A percentile compares a stretch with the other conserved stretches of the same genome.
phyloP scores from a whole-genome alignment of 1,140 invertebrate species.

The Sitophilus oryzae region DNA sequence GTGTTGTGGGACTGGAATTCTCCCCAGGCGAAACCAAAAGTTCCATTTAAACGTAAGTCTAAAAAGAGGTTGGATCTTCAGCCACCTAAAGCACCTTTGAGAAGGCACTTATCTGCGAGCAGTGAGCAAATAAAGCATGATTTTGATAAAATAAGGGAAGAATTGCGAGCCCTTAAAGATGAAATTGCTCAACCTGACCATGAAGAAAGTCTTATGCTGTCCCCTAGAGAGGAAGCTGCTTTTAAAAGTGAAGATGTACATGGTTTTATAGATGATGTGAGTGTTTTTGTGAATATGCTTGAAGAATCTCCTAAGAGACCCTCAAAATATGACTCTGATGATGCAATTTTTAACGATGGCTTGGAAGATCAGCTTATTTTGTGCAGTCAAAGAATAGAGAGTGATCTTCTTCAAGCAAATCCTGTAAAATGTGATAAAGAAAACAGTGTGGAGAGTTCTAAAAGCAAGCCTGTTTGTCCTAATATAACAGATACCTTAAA shows the following conservation, averaged over 20 bases:
- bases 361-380: slow-evolving; percentile 37
- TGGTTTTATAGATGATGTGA: not conserved
- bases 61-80: slow-evolving; percentile 25
- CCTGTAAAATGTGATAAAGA: not conserved
- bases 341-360: slow-evolving; percentile 36
- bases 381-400: slow-evolving; percentile 36
- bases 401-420: slow-evolving; percentile 14
- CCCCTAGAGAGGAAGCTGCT: slow-evolving; percentile 30
- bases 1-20: slow-evolving; percentile 43
- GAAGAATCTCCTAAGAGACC: not conserved
- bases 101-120: slow-evolving; percentile 30
- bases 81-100: slow-evolving; percentile 32
- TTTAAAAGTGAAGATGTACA: slow-evolving; percentile 15
- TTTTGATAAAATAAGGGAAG: slow-evolving; percentile 37
- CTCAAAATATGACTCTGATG: slow-evolving; percentile 18
- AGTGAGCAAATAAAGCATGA: slow-evolving; percentile 26
- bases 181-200: slow-evolving; percentile 33
- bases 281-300: not conserved
- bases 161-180: slow-evolving; percentile 34
- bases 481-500: slow-evolving; percentile 19
- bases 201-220: slow-evolving; percentile 31
- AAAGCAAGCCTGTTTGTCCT: not conserved
- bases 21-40: slow-evolving; percentile 33
- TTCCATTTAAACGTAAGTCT: slow-evolving; percentile 18
- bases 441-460: not conserved